phyloP scores from a whole-genome alignment of 2,113 vertebrate genomes.

The Salvelinus alpinus region DNA sequence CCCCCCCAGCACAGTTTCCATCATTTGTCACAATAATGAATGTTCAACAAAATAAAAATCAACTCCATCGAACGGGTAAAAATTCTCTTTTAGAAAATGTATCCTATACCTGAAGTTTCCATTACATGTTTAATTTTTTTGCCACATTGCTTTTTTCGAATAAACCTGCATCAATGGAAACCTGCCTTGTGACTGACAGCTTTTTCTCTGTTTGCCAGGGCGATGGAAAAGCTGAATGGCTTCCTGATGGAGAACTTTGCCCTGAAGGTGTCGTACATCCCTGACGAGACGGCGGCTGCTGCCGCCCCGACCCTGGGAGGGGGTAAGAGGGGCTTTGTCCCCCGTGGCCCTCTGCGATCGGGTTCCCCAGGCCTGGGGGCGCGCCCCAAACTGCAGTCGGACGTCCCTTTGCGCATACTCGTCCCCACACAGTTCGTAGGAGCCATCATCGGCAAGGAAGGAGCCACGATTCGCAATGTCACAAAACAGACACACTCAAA shows the following conservation, averaged over 20 bases:
- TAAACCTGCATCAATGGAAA: no score
- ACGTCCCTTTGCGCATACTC: slow-evolving; percentile 89
- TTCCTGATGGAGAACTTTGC: slow-evolving; percentile 93
- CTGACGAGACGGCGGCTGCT: slow-evolving; percentile 84
- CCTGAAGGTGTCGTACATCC: slow-evolving; percentile 96
- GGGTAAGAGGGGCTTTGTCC: slow-evolving; percentile 82
- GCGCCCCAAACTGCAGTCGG: slow-evolving; percentile 87
- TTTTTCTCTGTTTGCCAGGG: slow-evolving; percentile 67
- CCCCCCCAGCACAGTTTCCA: no score
- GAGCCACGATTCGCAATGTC: slow-evolving; percentile 95
- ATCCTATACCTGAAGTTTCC: no score
- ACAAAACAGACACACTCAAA: slow-evolving; percentile 99
- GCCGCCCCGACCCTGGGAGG: slow-evolving; percentile 71
- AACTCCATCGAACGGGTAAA: no score
- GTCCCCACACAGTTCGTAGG: slow-evolving; percentile 98
- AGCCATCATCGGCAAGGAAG: slow-evolving; percentile 97
- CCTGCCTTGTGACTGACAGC: background rate
- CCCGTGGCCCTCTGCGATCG: slow-evolving; percentile 85
- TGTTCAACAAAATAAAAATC: no score
- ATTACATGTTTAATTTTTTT: no score
- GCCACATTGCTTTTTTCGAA: no score
- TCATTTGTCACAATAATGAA: no score
- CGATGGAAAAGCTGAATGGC: slow-evolving; percentile 94
- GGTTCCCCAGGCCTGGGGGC: slow-evolving; percentile 83
- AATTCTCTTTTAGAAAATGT: no score